phyloP scores from a whole-genome alignment of 1,140 invertebrate species.

The Argopecten irradians region DNA sequence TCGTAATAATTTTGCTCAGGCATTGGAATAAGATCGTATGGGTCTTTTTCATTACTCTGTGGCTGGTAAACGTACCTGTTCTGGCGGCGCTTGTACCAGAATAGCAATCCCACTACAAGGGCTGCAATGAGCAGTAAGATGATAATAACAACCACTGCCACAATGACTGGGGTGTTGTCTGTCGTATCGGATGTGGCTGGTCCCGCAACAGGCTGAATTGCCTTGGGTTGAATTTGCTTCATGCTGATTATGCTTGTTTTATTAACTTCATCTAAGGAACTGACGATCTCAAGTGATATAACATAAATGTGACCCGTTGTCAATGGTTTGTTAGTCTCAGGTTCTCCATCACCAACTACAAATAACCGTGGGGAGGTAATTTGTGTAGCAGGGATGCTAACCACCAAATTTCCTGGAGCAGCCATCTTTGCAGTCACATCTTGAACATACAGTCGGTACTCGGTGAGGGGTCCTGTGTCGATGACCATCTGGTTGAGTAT shows the following conservation, averaged over 20 bases:
- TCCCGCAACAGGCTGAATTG: neutral
- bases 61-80: slow-evolving; percentile 33
- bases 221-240: slow-evolving; percentile 38
- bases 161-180: slow-evolving; percentile 52
- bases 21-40: slow-evolving; percentile 46
- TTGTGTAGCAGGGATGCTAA: slow-evolving; percentile 52
- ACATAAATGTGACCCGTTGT: slow-evolving; percentile 55
- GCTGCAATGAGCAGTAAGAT: slow-evolving; percentile 60
- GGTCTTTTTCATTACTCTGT: slow-evolving; percentile 50
- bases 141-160: slow-evolving; percentile 58
- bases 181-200: neutral
- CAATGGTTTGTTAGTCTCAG: slow-evolving; percentile 59
- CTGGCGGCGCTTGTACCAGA: slow-evolving; percentile 52
- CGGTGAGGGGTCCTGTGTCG: slow-evolving; percentile 51
- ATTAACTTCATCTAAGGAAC: slow-evolving; percentile 59
- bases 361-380: slow-evolving; percentile 52
- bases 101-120: slow-evolving; percentile 57
- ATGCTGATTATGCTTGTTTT: slow-evolving; percentile 61
- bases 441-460: slow-evolving; percentile 61
- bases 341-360: slow-evolving; percentile 63
- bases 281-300: slow-evolving; percentile 67
- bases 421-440: slow-evolving; percentile 37
- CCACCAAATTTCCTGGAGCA: slow-evolving; percentile 56
- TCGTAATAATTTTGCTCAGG: slow-evolving; percentile 54
- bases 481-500: slow-evolving; percentile 61